phyloP scores from a whole-genome alignment of 2,113 vertebrate species.

The Silurus meridionalis region DNA sequence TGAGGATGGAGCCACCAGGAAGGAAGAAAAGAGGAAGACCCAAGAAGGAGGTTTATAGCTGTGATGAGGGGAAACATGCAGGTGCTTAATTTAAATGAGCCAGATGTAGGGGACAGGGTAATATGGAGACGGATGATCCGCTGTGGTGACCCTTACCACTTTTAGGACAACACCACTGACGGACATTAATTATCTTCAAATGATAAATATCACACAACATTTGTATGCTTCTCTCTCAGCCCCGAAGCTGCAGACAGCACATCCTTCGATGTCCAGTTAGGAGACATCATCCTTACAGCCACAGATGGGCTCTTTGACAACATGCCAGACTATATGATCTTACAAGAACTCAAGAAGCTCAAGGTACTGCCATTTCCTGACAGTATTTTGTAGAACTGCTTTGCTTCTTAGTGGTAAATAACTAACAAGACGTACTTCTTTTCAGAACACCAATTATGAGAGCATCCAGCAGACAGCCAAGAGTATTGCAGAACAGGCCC shows the following conservation, averaged over 20 bases:
- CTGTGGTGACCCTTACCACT: no score
- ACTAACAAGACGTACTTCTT: not conserved
- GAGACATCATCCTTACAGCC: slow-evolving; percentile 96
- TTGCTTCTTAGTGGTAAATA: not conserved
- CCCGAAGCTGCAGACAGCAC: slow-evolving; percentile 94
- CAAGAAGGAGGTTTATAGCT: no score
- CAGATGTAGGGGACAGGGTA: no score
- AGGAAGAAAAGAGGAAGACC: no score
- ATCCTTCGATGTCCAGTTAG: slow-evolving; percentile 93
- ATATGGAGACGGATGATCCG: no score
- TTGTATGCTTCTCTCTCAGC: slow-evolving; percentile 63
- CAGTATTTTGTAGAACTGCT: slow-evolving; percentile 5
- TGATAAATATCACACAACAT: not conserved
- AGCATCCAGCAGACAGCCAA: slow-evolving; percentile 94
- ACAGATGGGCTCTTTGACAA: slow-evolving; percentile 98
- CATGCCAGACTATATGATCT: slow-evolving; percentile 99
- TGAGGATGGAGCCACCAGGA: no score
- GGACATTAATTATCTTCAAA: not conserved
- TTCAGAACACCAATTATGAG: slow-evolving; percentile 93
- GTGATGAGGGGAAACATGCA: no score
- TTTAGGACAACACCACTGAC: not conserved
- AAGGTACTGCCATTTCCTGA: slow-evolving; percentile 74
- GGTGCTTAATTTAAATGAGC: no score
- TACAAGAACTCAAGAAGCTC: slow-evolving; percentile 95
- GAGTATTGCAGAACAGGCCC: slow-evolving; percentile 96